Base-by-base conservation (phyloP, 2,888 invertebrate genomes). In the Mythimna albipuncta region DNA sequence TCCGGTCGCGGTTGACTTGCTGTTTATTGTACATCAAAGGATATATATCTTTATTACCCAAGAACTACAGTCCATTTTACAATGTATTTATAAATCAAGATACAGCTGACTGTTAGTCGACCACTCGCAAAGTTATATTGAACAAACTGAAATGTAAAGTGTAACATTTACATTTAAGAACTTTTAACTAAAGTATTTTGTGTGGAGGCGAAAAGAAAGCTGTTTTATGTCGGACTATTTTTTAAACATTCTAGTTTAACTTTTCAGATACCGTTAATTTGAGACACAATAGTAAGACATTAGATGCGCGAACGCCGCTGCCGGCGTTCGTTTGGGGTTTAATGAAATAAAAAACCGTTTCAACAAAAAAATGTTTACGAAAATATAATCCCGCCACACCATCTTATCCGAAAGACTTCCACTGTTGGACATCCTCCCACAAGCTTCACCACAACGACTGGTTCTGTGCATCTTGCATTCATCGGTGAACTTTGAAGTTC, bases 131-230 rank as follows among this genome's bases (percentile, higher is more conserved):
- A 67, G 41, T 26, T 69, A n/a, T 44, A 19, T 65, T 66, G n/a
- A 47, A 75, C 13, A 75, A 65, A 57, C 26, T 65, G 26, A 64
- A 75, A 55, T 55, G 13, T 64, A 41, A 58, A 50, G 13, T 55
- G n/a, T 35, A 26, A 32, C 13, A 74, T 63, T 74, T 74, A n/a
- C 38, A 71, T 73, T 50, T 26, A 58, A 58, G 13, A 54, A 44
- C 21, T 72, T 26, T 16, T n/a, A n/a, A 11, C 16, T 26, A 13
- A 26, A 38, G 16, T 38, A n/a, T 38, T 74, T 19, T 26, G 26
- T 32, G 4, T n/a, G 63, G 11, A 47, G 13, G 5, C 11, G 7
- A n/a, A 21, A 47, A 21, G 6, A 47, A 32, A 7, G 10, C 10
- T 21, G 10, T 64, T 32, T 32, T 19, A 6, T 7, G 41, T 10